Conservation (phyloP, 2,888 invertebrate species). For the Pristionchus maxplancki region DNA sequence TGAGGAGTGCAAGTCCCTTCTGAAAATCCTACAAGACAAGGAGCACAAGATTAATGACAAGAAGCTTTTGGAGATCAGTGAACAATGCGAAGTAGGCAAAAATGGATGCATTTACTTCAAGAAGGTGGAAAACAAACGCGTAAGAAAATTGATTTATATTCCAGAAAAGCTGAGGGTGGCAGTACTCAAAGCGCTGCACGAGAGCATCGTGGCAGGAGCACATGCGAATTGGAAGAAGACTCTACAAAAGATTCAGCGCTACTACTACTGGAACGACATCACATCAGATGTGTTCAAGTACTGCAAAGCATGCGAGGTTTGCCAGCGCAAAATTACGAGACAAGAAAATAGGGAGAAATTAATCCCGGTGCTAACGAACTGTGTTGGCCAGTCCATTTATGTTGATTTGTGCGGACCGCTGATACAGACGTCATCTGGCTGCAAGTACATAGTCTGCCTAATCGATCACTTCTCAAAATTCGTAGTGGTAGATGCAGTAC, state of each 20-base stretch:
- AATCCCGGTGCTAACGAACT: background rate
- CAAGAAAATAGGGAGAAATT: background rate
- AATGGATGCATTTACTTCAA: background rate
- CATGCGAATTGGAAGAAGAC: conserved; percentile 5
- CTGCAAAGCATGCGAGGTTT: background rate
- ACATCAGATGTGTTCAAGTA: background rate
- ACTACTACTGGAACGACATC: background rate
- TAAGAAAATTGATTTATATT: background rate
- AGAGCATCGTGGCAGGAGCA: background rate
- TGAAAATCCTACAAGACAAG: background rate
- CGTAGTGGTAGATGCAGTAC: background rate
- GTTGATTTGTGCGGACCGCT: background rate
- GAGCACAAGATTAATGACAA: background rate
- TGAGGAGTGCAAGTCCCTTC: background rate
- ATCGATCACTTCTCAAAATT: background rate
- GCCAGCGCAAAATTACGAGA: background rate
- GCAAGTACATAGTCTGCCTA: background rate
- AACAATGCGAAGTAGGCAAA: background rate
- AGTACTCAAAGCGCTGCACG: background rate
- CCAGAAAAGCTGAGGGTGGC: background rate
- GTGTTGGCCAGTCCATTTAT: background rate
- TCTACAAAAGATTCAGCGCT: background rate
- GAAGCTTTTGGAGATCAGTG: background rate
- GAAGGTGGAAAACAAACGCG: background rate
- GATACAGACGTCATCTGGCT: background rate